phyloP scores from a whole-genome alignment of 2,797 vertebrate genomes.

The Selene dorsalis region DNA sequence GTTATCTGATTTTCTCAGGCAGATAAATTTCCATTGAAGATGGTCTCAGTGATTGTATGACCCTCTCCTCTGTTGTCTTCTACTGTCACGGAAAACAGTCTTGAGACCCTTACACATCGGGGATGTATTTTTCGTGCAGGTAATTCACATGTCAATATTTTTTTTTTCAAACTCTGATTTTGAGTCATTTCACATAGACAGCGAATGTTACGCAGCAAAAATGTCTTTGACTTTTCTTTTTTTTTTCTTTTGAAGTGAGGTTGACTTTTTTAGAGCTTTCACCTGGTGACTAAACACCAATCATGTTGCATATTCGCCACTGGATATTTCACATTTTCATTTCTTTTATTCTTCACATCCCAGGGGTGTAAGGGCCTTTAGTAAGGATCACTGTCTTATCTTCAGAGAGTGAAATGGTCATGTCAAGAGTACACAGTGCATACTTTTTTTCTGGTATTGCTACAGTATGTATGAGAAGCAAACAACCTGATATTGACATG shows the following conservation, averaged over 20 bases:
- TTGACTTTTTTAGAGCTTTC: too few relatives aligned
- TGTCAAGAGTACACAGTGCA: constrained; percentile 57
- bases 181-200: too few relatives aligned
- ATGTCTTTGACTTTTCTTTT: too few relatives aligned
- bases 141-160: too few relatives aligned
- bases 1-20: neutral
- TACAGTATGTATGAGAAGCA: constrained; percentile 60
- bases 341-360: too few relatives aligned
- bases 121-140: too few relatives aligned
- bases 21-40: neutral
- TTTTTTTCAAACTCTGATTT: too few relatives aligned
- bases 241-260: too few relatives aligned
- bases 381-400: constrained; percentile 11
- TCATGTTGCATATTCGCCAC: too few relatives aligned
- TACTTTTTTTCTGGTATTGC: constrained; percentile 36
- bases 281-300: too few relatives aligned
- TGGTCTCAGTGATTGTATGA: neutral
- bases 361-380: neutral
- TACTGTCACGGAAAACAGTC: neutral
- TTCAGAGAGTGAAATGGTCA: constrained; percentile 36
- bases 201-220: too few relatives aligned
- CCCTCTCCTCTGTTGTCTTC: constrained; percentile 5
- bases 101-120: neutral
- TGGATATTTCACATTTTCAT: too few relatives aligned
- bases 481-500: constrained; percentile 71